Base-by-base conservation (phyloP, 2,888 invertebrate species). In the Apamea anceps region DNA sequence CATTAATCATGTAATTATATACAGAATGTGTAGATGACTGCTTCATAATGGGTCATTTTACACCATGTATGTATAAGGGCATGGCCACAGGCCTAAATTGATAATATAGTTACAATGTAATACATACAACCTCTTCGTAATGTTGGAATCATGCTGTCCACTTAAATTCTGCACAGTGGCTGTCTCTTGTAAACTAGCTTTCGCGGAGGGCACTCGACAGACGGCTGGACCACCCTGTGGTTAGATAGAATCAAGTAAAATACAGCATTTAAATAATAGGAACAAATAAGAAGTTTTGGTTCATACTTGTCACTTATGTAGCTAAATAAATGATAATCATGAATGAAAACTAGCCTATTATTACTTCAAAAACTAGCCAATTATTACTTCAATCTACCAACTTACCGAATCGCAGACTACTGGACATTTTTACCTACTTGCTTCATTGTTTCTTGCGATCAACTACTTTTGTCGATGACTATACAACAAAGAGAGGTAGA, bases 101-200 rank as follows among this genome's bases (percentile, higher is more conserved):
- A 71, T 32, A 54, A 32, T 10, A 32, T 25, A 57, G 25, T 4
- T 57, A 10, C 25, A 15, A 51, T 51, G 25, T 32, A 57, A 71
- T 57, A 57, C 8, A 78, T 84, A 76, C 51, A 71, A 93, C 94
- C 94, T 94, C 82, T 92, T 92, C n/a, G 83, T 80, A 45, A 86
- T 60, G 48, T 87, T 89, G 28, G 81, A 81, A 70, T 93, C 93
- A 48, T 86, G 90, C 45, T 81, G 84, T 37, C 84, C 89, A 78
- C 86, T 91, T n/a, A 87, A 85, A 18, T 86, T 91, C 51, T 92
- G 91, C 12, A 90, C 85, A 13, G 90, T 85, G n/a, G 92, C 86
- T 8, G 94, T 80, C 54, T 95, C 91, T 82, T 95, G 95, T 48
- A 94, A 87, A 84, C 96, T 96, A 6, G 91, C 88, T 85, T 96